These are phyloP conservation scores for Macrostomum lignano DNA, from an alignment of 1,140 invertebrate genomes.

Conservation along the genomic window DNA sequence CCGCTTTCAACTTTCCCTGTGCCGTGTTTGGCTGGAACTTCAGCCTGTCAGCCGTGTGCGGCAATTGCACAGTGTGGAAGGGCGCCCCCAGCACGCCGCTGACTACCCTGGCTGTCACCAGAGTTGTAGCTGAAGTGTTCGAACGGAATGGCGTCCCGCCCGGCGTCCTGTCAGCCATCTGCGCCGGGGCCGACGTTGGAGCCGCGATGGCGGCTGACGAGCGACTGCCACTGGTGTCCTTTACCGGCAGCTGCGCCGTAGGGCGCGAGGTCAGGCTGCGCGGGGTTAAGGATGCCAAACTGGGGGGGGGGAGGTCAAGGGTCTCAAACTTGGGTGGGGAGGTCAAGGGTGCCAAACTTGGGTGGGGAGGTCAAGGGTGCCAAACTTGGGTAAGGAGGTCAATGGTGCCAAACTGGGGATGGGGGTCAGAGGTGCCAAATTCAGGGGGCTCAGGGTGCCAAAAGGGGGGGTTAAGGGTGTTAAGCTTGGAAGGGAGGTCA, in stretches of 20 bases:
- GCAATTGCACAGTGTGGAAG: slow-evolving; percentile 80
- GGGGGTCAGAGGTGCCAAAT: no score
- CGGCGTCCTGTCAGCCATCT: slow-evolving; percentile 52
- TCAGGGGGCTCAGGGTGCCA: no score
- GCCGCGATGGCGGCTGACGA: slow-evolving; percentile 48
- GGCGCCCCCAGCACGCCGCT: slow-evolving; percentile 66
- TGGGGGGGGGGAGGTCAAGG: no score
- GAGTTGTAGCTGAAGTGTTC: slow-evolving; percentile 24
- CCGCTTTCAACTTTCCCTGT: slow-evolving; percentile 93
- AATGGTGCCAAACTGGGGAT: no score
- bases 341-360: no score
- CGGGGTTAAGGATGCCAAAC: no score
- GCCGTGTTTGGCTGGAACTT: slow-evolving; percentile 98
- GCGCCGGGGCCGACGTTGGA: slow-evolving; percentile 60
- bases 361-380: no score
- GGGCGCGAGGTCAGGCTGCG: no score
- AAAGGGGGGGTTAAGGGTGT: no score
- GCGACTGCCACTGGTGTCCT: slow-evolving; percentile 53
- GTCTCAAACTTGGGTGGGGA: no score
- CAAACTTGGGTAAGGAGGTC: no score
- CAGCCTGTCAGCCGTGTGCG: slow-evolving; percentile 62
- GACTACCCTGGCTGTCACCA: slow-evolving; percentile 63
- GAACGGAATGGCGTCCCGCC: slow-evolving; percentile 53
- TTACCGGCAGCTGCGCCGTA: slow-evolving; percentile 51
- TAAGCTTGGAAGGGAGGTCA: no score